phyloP scores from a whole-genome alignment of 2,888 invertebrate genomes.

The Eristalis pertinax region DNA sequence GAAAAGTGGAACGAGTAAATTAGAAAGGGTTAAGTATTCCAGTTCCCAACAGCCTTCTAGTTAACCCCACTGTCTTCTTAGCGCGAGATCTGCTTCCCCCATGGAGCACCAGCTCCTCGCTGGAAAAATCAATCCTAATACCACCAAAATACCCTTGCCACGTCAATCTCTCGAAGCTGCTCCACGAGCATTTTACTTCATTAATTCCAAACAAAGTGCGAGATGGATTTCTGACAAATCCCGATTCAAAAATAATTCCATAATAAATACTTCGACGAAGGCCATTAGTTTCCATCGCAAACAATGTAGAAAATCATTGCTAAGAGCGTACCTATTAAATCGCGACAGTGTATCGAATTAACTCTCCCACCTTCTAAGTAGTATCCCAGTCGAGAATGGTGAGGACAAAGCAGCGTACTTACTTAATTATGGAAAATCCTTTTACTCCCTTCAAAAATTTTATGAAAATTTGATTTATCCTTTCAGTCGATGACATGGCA shows the following conservation, averaged over 20 bases:
- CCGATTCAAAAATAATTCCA: constrained; percentile 56
- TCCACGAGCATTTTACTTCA: neutral
- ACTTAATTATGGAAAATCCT: constrained; percentile 71
- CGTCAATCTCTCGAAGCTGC: neutral
- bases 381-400: constrained; percentile 42
- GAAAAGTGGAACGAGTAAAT: no score
- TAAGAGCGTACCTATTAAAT: constrained; percentile 43
- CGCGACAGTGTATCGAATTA: constrained; percentile 6
- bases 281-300: constrained; percentile 55
- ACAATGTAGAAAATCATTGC: constrained; percentile 36
- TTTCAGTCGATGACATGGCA: constrained; percentile 75
- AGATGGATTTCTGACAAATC: constrained; percentile 52
- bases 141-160: neutral
- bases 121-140: neutral
- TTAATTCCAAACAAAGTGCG: neutral
- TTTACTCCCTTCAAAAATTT: constrained; percentile 75
- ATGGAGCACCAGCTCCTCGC: no score
- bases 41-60: no score
- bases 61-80: no score
- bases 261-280: constrained; percentile 57
- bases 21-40: no score
- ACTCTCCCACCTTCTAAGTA: constrained; percentile 33
- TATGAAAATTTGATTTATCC: constrained; percentile 82
- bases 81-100: no score
- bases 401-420: constrained; percentile 48